These are phyloP conservation scores for Eumerus sabulonum DNA, from an alignment of 2,888 invertebrate species.

Conservation along the genomic window DNA sequence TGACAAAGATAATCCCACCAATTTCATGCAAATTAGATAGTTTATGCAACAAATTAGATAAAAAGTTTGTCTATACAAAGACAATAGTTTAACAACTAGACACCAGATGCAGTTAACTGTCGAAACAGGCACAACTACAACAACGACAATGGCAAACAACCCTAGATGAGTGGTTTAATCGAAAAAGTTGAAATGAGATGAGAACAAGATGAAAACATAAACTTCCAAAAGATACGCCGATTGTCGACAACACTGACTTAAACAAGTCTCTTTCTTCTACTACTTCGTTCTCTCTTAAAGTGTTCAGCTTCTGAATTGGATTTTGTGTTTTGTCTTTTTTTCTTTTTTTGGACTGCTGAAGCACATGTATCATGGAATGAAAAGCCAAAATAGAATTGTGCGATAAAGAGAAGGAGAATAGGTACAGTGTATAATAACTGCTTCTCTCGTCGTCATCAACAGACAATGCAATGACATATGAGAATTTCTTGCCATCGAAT, in stretches of 20 bases:
- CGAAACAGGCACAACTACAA: background rate
- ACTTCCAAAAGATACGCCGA: constrained; percentile 52
- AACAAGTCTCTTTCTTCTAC: constrained; percentile 16
- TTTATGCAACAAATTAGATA: constrained; percentile 60
- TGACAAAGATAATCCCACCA: constrained; percentile 37
- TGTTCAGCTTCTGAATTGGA: constrained; percentile 34
- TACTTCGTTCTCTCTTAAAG: constrained; percentile 53
- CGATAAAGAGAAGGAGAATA: constrained; percentile 56
- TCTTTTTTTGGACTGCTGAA: too few species aligned
- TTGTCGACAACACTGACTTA: background rate
- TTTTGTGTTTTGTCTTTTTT: constrained; percentile 16
- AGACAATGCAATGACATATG: constrained; percentile 59
- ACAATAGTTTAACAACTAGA: constrained; percentile 41
- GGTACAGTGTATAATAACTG: constrained; percentile 24
- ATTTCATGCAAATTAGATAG: constrained; percentile 61
- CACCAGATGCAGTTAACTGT: constrained; percentile 56
- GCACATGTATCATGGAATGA: constrained; percentile 46
- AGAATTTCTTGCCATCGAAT: constrained; percentile 52
- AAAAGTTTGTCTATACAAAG: constrained; percentile 46
- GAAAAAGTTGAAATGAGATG: constrained; percentile 59
- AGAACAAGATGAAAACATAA: constrained; percentile 50
- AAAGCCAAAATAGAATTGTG: constrained; percentile 46
- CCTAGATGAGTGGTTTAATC: constrained; percentile 35
- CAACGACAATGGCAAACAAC: constrained; percentile 8
- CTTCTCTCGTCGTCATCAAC: constrained; percentile 61